phyloP scores from a whole-genome alignment of 1,140 invertebrate genomes.

The Macrobrachium rosenbergii region DNA sequence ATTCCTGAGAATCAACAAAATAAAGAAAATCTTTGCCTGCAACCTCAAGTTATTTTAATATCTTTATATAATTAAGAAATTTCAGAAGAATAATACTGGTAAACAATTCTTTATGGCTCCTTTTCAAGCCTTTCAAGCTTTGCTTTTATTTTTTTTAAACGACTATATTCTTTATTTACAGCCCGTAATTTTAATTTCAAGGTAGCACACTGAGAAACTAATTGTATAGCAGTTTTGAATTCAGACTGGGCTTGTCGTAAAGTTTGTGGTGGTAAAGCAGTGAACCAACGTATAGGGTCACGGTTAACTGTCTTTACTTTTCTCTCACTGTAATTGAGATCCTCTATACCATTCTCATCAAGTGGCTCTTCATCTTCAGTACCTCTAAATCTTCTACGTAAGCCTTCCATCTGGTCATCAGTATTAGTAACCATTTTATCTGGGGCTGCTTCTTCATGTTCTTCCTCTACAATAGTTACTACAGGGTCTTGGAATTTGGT shows the following conservation, averaged over 20 bases:
- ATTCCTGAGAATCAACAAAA: no score
- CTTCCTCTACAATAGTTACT: constrained; percentile 12
- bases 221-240: constrained; percentile 35
- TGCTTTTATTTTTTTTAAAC: constrained; percentile 29
- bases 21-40: no score
- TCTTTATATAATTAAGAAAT: neutral
- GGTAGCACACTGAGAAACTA: constrained; percentile 43
- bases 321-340: neutral
- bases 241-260: constrained; percentile 46
- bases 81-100: neutral
- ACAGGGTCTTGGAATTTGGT: constrained; percentile 34
- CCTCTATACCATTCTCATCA: constrained; percentile 17
- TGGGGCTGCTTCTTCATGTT: neutral
- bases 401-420: neutral
- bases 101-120: constrained; percentile 8
- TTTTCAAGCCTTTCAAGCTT: constrained; percentile 43
- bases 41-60: no score
- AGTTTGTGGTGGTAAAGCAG: constrained; percentile 44
- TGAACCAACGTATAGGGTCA: constrained; percentile 50
- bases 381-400: neutral
- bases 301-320: constrained; percentile 27
- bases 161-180: constrained; percentile 43
- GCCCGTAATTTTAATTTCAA: constrained; percentile 31
- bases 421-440: neutral
- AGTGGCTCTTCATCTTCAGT: no score